Evolutionary conservation across 1,140 invertebrate species (phyloP).

Genomic region (Drosophila leontia): DNA sequence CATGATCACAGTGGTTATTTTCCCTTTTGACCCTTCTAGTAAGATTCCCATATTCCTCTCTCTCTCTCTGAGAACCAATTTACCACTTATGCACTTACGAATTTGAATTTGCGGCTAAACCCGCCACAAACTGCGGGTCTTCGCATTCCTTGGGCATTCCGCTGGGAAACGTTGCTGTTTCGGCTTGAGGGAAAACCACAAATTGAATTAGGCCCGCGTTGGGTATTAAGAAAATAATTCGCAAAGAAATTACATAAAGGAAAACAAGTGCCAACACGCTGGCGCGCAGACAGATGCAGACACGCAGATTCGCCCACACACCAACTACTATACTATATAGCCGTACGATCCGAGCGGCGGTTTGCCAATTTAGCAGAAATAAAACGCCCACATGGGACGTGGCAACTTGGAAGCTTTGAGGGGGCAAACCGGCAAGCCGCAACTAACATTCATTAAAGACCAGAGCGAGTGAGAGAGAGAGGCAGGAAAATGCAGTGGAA

Average conservation of each 20-base stretch:
- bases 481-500: constrained; percentile 58
- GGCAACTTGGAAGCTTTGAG: constrained; percentile 51
- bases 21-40: background rate
- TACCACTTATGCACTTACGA: constrained; percentile 45
- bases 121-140: constrained; percentile 18
- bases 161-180: constrained; percentile 47
- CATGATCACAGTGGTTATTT: background rate
- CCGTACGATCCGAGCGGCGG: constrained; percentile 46
- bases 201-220: constrained; percentile 71
- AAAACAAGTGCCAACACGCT: constrained; percentile 75
- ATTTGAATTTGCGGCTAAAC: constrained; percentile 60
- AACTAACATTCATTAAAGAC: constrained; percentile 59
- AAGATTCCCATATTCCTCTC: constrained; percentile 31
- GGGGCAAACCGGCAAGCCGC: constrained; percentile 72
- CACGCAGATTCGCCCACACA: constrained; percentile 63
- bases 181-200: constrained; percentile 57
- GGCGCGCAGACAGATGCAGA: constrained; percentile 27
- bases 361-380: constrained; percentile 80
- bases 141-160: constrained; percentile 30
- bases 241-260: constrained; percentile 80
- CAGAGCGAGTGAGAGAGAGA: constrained; percentile 15
- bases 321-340: constrained; percentile 28
- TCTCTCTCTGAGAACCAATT: constrained; percentile 19
- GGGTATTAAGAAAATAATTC: constrained; percentile 70
- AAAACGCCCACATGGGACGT: constrained; percentile 74